Conservation (phyloP, 2,888 invertebrate species). For the Acrobasis consociella region DNA sequence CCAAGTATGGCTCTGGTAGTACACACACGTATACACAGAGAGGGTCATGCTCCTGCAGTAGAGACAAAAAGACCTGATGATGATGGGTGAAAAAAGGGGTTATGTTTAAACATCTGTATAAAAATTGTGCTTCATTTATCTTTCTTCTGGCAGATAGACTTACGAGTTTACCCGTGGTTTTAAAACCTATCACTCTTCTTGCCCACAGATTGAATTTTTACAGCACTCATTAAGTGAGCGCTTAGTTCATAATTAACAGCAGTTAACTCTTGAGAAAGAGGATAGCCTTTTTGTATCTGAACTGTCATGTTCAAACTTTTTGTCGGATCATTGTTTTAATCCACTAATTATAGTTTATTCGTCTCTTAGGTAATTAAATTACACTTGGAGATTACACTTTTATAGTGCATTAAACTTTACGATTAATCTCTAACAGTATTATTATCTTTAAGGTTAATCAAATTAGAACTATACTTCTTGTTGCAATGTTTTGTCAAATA, state of each 20-base stretch:
- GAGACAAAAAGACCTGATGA: no score
- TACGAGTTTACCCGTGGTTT: no score
- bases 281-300: constrained; percentile 30
- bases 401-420: constrained; percentile 13
- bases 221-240: constrained; percentile 4
- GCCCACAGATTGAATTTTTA: neutral
- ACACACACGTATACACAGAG: no score
- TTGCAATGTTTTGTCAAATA: no score
- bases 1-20: no score
- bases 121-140: no score
- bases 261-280: constrained; percentile 29
- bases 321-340: constrained; percentile 20
- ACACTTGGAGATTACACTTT: constrained; percentile 3
- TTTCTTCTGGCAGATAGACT: no score
- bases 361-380: constrained; percentile 5
- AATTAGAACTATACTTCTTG: neutral
- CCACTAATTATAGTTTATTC: constrained; percentile 16
- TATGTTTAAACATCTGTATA: no score
- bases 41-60: no score
- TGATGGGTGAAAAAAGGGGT: no score
- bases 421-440: neutral
- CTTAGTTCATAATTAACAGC: constrained; percentile 17
- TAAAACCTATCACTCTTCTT: neutral
- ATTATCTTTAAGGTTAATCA: neutral
- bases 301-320: constrained; percentile 18